phyloP scores from a whole-genome alignment of 2,113 vertebrate genomes.

The Myocastor coypus region DNA sequence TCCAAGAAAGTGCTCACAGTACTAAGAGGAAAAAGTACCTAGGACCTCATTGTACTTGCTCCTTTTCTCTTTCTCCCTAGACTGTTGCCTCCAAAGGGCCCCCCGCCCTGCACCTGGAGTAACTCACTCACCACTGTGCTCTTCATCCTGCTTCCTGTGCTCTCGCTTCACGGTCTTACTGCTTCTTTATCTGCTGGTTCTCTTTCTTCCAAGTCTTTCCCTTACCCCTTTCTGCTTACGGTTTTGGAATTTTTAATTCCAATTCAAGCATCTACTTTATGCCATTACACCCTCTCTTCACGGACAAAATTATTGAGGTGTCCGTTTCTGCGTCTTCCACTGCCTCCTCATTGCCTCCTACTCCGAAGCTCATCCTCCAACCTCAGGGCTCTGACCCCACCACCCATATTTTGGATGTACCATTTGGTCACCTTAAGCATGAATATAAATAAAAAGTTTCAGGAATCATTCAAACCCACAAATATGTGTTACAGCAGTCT shows the following conservation, averaged over 20 bases:
- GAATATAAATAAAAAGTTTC: not conserved
- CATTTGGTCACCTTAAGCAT: not conserved
- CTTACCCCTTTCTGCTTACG: not conserved
- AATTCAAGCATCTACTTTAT: not conserved
- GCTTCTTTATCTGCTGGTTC: not conserved
- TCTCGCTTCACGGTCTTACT: too few relatives aligned
- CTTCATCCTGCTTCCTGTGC: not conserved
- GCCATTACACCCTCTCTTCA: not conserved
- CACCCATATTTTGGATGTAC: not conserved
- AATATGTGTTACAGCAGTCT: not conserved
- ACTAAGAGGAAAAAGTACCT: too few relatives aligned
- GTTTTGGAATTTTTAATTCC: not conserved
- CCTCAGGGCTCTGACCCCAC: not conserved
- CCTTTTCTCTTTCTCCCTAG: not conserved
- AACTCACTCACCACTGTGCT: too few relatives aligned
- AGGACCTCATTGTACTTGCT: not conserved
- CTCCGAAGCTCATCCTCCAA: not conserved
- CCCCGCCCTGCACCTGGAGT: rapidly evolving
- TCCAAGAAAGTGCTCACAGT: not conserved
- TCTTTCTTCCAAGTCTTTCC: not conserved
- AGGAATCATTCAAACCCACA: not conserved
- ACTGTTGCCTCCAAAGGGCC: not conserved
- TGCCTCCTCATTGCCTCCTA: not conserved
- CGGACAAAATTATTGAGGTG: too few relatives aligned
- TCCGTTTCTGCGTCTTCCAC: not conserved